Percentiles rank a stretch among this genome's conserved stretches.
phyloP scores from a whole-genome alignment of 64 coral and sea anemone species.

The Stylophora pistillata region DNA sequence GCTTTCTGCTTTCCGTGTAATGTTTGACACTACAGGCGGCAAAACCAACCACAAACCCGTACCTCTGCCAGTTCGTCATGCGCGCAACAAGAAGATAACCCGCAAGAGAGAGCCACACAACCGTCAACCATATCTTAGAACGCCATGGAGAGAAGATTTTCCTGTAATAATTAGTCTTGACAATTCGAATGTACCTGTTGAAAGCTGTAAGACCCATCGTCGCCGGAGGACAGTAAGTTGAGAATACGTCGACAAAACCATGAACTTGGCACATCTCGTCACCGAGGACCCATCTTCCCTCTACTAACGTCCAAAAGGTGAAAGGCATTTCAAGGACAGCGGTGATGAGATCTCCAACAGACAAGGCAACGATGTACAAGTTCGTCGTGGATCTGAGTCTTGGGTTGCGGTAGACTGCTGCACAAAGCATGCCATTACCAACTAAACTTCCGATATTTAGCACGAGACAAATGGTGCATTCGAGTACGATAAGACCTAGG shows the following conservation, averaged over 20 bases:
- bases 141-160: constrained; percentile 50
- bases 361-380: constrained; percentile 12
- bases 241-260: constrained; percentile 60
- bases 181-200: constrained; percentile 75
- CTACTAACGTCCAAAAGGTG: not conserved
- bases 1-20: constrained; percentile 4
- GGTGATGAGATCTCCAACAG: not conserved
- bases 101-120: not conserved
- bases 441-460: constrained; percentile 1
- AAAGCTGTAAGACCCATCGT: constrained; percentile 56
- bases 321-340: not conserved
- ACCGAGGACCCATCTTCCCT: constrained; percentile 55
- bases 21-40: constrained; percentile 12
- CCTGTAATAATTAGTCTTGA: constrained; percentile 47
- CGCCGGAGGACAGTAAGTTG: constrained; percentile 55
- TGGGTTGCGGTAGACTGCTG: constrained; percentile 17
- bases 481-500: not conserved
- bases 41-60: constrained; percentile 12
- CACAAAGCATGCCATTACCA: not conserved
- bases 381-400: constrained; percentile 15
- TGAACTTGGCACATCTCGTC: constrained; percentile 56
- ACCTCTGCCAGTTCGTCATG: constrained; percentile 7
- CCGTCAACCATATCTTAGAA: not conserved
- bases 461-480: constrained; percentile 12
- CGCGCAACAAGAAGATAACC: not conserved